Conservation (phyloP, 2,888 invertebrate species). For the Sesia apiformis region DNA sequence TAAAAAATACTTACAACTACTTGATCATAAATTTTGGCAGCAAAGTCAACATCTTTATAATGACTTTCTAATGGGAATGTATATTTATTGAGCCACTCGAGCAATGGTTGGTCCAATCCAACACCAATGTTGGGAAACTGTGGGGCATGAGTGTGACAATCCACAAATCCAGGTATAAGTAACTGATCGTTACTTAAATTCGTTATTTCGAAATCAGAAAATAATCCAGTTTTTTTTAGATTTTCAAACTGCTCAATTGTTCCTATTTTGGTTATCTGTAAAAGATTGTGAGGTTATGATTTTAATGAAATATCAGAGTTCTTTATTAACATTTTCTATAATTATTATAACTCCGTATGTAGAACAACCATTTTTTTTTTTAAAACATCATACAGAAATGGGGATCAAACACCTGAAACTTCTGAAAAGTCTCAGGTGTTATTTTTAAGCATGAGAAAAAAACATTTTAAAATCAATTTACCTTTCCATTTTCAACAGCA, state of each 20-base stretch:
- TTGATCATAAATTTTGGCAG: conserved; percentile 80
- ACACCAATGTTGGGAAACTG: conserved; percentile 91
- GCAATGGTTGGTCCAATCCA: conserved; percentile 84
- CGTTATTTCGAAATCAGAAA: conserved; percentile 24
- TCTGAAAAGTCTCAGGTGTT: neutral
- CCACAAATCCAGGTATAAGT: conserved; percentile 90
- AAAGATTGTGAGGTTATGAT: neutral
- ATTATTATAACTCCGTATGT: neutral
- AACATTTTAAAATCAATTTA: conserved; percentile 26
- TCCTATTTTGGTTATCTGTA: conserved; percentile 42
- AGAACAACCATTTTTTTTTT: no score
- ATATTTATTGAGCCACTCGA: conserved; percentile 90
- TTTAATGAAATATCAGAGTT: neutral
- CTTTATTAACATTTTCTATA: neutral
- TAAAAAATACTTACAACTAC: conserved; percentile 81
- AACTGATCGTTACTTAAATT: conserved; percentile 71
- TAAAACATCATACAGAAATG: no score
- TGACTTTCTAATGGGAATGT: conserved; percentile 89
- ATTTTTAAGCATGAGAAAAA: no score
- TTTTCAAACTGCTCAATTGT: conserved; percentile 25
- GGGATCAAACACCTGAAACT: no score
- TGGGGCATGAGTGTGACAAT: conserved; percentile 92
- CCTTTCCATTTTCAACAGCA: conserved; percentile 74
- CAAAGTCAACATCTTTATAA: conserved; percentile 80
- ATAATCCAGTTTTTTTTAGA: conserved; percentile 18